phyloP scores from a whole-genome alignment of 2,113 vertebrate species.

The Tretioscincus oriximinensis region DNA sequence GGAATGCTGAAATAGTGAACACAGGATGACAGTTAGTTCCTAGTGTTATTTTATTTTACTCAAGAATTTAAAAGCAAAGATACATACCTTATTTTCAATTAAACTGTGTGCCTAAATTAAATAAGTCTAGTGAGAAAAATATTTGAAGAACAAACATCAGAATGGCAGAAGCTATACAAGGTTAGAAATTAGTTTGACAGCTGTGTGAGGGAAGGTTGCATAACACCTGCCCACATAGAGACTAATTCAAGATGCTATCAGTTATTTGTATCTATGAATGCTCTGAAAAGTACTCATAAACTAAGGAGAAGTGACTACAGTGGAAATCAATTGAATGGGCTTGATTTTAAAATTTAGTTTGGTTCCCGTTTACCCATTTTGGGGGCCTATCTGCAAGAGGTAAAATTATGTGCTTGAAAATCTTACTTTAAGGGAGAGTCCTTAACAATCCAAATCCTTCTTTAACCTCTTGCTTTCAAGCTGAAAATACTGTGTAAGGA shows the following conservation, averaged over 20 bases:
- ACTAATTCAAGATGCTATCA: slow-evolving; percentile 58
- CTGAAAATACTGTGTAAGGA: slow-evolving; percentile 40
- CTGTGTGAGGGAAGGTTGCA: slow-evolving; percentile 66
- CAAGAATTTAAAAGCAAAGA: neutral
- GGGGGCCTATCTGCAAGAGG: slow-evolving; percentile 19
- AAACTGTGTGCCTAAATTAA: neutral
- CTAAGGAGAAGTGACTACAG: slow-evolving; percentile 28
- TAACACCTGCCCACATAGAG: slow-evolving; percentile 63
- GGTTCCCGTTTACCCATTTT: slow-evolving; percentile 24
- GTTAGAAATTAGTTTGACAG: slow-evolving; percentile 55
- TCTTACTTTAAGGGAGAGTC: slow-evolving; percentile 37
- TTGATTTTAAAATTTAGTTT: slow-evolving; percentile 23
- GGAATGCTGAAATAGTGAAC: neutral
- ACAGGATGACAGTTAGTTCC: neutral
- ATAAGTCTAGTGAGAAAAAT: slow-evolving; percentile 2
- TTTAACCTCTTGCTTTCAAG: slow-evolving; percentile 48
- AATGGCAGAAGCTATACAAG: slow-evolving; percentile 46
- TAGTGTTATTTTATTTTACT: neutral
- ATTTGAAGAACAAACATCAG: slow-evolving; percentile 32
- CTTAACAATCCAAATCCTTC: slow-evolving; percentile 37
- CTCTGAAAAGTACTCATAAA: slow-evolving; percentile 43
- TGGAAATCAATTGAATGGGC: slow-evolving; percentile 16
- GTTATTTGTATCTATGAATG: slow-evolving; percentile 42
- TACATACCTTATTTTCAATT: neutral
- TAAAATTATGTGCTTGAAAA: slow-evolving; percentile 51